Base-by-base conservation (phyloP, 30 jellyfish, hydroid and myxozoan species). In the Mastigias papua region DNA sequence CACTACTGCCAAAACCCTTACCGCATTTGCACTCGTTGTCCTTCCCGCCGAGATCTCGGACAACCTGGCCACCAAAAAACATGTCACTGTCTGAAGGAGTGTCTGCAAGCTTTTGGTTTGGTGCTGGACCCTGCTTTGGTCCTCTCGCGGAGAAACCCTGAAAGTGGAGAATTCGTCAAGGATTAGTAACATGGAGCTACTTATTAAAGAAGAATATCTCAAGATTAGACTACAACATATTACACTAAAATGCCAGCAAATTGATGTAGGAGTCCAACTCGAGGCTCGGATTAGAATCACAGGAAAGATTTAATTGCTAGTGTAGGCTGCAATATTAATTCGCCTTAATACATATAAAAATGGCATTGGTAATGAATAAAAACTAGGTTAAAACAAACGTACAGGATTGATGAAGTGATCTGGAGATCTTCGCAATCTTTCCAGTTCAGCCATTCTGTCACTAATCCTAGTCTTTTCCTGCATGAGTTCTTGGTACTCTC, bases 371-470 rank as follows among this genome's bases (percentile, higher is more conserved):
- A n/a, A n/a, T n/a, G n/a, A n/a, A n/a, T n/a, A n/a, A 42, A 42
- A 42, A 15, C 13, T 15, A 42, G 7, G 7, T 42, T 21, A 19
- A 6, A 3, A 54, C 5, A 54, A 54, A 54, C 91, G 19, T 67
- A 82, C 91, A 81, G 63, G 21, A 26, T 82, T 48, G n/a, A 31
- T 32, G 62, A 33, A 48, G 19, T 22, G 51, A 1, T 37, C 67
- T n/a, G 67, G 67, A 16, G 27, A 3, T 54, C 67, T 16, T 54
- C 27, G 67, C 27, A n/a, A 74, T 4, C 68, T 17, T 67, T 90
- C 95, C 1, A 90, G 84, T 71, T 61, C 88, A 46, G 85, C 82
- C 27, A 90, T 90, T 66, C 94, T 89, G 11, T 82, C 89, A 27
- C 48, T 17, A 66, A 90, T 73, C 48, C 49, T 60, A 11, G 78